Conservation (phyloP, 2,113 vertebrate species). For the Salvelinus alpinus region DNA sequence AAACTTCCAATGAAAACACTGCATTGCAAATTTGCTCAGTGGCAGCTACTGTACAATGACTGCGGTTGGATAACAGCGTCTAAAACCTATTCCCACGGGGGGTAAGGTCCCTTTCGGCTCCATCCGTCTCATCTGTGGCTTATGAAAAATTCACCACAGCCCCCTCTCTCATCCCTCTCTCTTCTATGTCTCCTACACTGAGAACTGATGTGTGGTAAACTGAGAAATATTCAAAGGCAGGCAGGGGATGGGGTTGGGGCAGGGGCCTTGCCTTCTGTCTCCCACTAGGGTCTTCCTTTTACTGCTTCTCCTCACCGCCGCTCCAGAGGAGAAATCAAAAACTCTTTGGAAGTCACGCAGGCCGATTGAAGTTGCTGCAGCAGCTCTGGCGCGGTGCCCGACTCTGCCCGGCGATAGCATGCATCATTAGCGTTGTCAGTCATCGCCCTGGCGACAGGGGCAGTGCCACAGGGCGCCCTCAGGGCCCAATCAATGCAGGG, state of each 20-base stretch:
- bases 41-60: constrained; percentile 10
- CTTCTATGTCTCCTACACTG: constrained; percentile 48
- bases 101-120: neutral
- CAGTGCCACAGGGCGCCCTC: constrained; percentile 69
- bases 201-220: constrained; percentile 63
- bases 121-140: constrained; percentile 23
- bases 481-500: constrained; percentile 74
- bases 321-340: constrained; percentile 52
- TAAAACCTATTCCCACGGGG: constrained; percentile 31
- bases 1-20: constrained; percentile 29
- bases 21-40: constrained; percentile 12
- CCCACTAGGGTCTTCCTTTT: constrained; percentile 59
- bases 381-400: constrained; percentile 56
- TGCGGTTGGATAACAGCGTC: constrained; percentile 38
- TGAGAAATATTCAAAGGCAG: constrained; percentile 67
- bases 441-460: constrained; percentile 61
- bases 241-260: neutral
- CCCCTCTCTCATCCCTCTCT: constrained; percentile 26
- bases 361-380: constrained; percentile 70
- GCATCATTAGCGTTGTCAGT: constrained; percentile 81
- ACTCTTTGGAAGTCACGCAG: constrained; percentile 69
- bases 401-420: constrained; percentile 59
- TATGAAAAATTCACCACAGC: constrained; percentile 62
- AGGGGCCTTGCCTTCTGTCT: constrained; percentile 23
- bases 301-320: neutral